phyloP scores from a whole-genome alignment of 2,113 vertebrate genomes.

The Ageneiosus marmoratus region DNA sequence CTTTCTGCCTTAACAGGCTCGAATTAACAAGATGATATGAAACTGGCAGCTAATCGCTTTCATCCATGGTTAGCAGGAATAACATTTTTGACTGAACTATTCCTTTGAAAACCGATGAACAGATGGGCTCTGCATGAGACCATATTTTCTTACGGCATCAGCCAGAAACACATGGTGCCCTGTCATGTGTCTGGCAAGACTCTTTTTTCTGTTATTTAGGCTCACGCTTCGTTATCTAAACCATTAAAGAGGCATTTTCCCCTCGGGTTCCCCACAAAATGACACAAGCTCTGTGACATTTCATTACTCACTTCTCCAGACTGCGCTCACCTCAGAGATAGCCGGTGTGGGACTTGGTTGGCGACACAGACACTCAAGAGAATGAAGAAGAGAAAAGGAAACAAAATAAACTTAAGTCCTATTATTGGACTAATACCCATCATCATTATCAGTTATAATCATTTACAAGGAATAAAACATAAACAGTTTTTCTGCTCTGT shows the following conservation, averaged over 20 bases:
- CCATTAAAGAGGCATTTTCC: conserved; percentile 22
- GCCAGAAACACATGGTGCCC: conserved; percentile 44
- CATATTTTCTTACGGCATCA: conserved; percentile 31
- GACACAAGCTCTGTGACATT: conserved; percentile 16
- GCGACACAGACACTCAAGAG: not conserved
- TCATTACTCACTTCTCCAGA: conserved; percentile 29
- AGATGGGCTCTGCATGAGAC: conserved; percentile 24
- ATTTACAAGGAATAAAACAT: not conserved
- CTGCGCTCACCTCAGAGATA: conserved; percentile 2
- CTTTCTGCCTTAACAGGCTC: not conserved
- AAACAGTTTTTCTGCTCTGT: not conserved
- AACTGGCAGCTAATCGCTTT: not conserved
- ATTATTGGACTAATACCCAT: not conserved
- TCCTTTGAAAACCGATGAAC: conserved; percentile 26
- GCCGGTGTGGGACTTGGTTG: not conserved
- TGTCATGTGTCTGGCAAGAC: conserved; percentile 30
- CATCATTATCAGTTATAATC: not conserved
- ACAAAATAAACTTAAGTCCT: not conserved
- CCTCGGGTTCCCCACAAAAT: not conserved
- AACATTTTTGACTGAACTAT: conserved; percentile 31
- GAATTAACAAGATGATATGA: not conserved
- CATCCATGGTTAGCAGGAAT: not conserved
- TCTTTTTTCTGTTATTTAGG: conserved; percentile 24
- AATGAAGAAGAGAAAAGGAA: not conserved
- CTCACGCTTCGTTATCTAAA: conserved; percentile 24